Base-by-base conservation (phyloP, 2,797 vertebrate genomes). In the Channa striata region DNA sequence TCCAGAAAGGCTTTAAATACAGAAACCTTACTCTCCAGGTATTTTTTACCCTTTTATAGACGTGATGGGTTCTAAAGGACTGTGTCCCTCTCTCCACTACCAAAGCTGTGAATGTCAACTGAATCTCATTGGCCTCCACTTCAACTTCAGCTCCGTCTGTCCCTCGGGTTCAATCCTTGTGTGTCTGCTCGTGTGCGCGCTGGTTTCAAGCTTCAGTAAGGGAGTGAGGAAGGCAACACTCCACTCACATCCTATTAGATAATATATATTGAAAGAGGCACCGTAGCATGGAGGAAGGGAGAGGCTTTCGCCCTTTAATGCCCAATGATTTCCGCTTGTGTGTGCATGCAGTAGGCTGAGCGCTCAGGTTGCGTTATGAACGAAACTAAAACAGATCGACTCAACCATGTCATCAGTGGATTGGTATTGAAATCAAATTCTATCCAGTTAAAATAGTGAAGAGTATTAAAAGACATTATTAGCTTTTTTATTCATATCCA, bases 121-220 rank as follows among this genome's bases (percentile, higher is more conserved):
- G 87, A 86, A 92, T 90, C 84, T 87, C 83, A 88, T 87, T 90
- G 86, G 82, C 89, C 89, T 86, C 80, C 34, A 47, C 78, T 88
- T 93, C 84, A 91, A 90, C 89, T 86, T 85, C 75, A 72, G 82
- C 78, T 77, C 42, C 40, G 39, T 78, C 63, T 56, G 72, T 89
- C 85, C 82, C 74, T 65, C 1, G 60, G 82, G 87, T 75, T 58
- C 44, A 68, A 48, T 64, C 30, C 60, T 14, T 37, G 68, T 59
- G 53, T 63, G 72, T 59, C 25, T 71, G 73, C 14, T 8, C 13
- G 56, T 23, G 68, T 42, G 53, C 56, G 59, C 9, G 23, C 37
- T 16, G 19, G 19, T 71, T 69, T 61, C 37, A 74, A 46, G 56
- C 52, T 57, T 68, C 43, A 59, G 66, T 68, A 52, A 30, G 37